phyloP scores from a whole-genome alignment of 2,888 invertebrate genomes.

The Sinelater perroti region DNA sequence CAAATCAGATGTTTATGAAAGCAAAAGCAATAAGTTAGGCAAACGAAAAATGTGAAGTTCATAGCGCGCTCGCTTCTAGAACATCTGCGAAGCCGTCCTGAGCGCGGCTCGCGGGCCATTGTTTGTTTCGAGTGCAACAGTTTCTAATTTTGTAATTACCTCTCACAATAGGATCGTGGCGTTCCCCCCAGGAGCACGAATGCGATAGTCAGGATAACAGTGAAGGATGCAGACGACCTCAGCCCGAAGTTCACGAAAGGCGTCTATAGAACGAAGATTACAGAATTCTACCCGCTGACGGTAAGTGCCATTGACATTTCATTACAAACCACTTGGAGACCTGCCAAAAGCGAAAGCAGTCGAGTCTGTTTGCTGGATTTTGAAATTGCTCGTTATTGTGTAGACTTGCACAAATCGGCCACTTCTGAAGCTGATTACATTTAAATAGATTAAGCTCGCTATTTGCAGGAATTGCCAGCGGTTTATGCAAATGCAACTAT shows the following conservation, averaged over 20 bases:
- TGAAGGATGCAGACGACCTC: conserved; percentile 83
- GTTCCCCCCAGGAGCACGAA: conserved; percentile 78
- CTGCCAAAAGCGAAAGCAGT: conserved; percentile 7
- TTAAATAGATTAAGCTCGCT: background rate
- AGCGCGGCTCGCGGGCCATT: too few species aligned
- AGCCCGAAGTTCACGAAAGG: conserved; percentile 84
- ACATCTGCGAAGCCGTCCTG: too few species aligned
- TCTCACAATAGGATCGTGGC: conserved; percentile 75
- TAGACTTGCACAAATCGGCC: too few species aligned
- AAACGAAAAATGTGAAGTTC: too few species aligned
- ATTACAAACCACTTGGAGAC: conserved; percentile 2
- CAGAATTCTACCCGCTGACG: conserved; percentile 83
- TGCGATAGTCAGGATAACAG: conserved; percentile 74
- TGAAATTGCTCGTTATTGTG: too few species aligned
- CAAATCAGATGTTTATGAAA: too few species aligned
- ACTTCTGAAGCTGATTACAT: conserved; percentile 9
- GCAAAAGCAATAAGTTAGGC: too few species aligned
- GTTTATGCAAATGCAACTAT: conserved; percentile 11
- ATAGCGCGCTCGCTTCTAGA: too few species aligned
- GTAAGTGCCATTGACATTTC: conserved; percentile 71
- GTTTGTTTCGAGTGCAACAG: too few species aligned
- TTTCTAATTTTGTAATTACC: conserved; percentile 1
- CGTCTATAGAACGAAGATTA: conserved; percentile 79
- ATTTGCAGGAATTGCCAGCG: background rate
- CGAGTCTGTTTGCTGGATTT: too few species aligned